phyloP scores from a whole-genome alignment of 2,888 invertebrate species.

The Liopterus haemorrhoidalis region DNA sequence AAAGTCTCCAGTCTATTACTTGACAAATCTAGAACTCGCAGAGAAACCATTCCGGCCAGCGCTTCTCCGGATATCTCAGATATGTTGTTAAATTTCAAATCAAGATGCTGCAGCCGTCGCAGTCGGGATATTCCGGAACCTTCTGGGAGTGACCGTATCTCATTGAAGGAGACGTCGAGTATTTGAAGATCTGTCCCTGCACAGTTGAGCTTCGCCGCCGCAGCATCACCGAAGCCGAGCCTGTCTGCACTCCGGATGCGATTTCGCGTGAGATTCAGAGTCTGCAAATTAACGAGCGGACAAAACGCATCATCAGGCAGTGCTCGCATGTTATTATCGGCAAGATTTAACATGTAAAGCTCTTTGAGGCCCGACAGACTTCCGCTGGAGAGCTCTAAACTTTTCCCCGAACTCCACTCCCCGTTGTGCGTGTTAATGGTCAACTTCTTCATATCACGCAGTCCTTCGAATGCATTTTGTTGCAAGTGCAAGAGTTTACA shows the following conservation, averaged over 20 bases:
- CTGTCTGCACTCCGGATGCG: constrained; percentile 71
- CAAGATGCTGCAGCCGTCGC: constrained; percentile 70
- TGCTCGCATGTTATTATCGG: constrained; percentile 76
- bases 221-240: constrained; percentile 57
- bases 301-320: constrained; percentile 77
- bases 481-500: constrained; percentile 76
- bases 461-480: constrained; percentile 70
- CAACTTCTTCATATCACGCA: constrained; percentile 71
- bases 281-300: constrained; percentile 69
- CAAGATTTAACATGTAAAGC: constrained; percentile 71
- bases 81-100: constrained; percentile 78
- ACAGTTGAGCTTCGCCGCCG: constrained; percentile 49
- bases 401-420: constrained; percentile 69
- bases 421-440: constrained; percentile 73
- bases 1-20: constrained; percentile 76
- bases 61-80: constrained; percentile 72
- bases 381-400: constrained; percentile 65
- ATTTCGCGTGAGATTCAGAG: constrained; percentile 79
- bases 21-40: constrained; percentile 79
- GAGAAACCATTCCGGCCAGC: constrained; percentile 68
- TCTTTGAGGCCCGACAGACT: constrained; percentile 73
- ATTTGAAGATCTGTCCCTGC: constrained; percentile 66
- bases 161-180: constrained; percentile 76
- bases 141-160: constrained; percentile 65
- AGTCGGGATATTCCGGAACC: constrained; percentile 66